These are phyloP conservation scores for Phaethon lepturus DNA, from an alignment of 2,113 vertebrate genomes.

Conservation along the genomic window DNA sequence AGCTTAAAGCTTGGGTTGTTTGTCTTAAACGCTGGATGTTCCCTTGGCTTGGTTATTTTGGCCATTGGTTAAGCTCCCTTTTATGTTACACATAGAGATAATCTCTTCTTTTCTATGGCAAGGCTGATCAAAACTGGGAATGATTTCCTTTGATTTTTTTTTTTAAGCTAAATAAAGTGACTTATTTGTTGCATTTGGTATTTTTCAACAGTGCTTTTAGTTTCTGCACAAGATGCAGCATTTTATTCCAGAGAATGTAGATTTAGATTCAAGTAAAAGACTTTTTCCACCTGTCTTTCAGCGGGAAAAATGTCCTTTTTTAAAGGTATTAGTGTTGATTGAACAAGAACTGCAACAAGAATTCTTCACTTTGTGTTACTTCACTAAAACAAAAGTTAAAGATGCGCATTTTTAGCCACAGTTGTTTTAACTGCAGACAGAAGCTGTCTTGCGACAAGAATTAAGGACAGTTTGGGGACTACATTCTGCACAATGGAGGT, in stretches of 20 bases:
- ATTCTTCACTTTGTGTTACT: neutral
- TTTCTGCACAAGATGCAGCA: neutral
- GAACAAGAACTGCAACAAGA: neutral
- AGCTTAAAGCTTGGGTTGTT: neutral
- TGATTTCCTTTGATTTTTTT: neutral
- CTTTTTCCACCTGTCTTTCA: neutral
- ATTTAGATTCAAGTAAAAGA: neutral
- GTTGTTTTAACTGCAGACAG: neutral
- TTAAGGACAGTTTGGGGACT: neutral
- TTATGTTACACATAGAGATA: constrained; percentile 14
- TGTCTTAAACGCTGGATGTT: constrained; percentile 38
- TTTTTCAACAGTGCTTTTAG: neutral
- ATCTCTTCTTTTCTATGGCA: constrained; percentile 14
- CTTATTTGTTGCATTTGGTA: neutral
- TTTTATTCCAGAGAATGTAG: neutral
- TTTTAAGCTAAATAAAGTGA: neutral
- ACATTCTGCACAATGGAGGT: neutral
- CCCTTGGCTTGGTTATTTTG: constrained; percentile 24
- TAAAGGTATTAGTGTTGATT: neutral
- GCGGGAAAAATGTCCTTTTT: neutral
- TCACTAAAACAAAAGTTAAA: neutral
- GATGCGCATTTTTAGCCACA: neutral
- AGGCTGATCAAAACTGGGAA: neutral
- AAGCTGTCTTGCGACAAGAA: neutral
- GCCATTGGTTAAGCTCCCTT: neutral